A percentile compares a stretch with the other conserved stretches of the same genome.
phyloP scores from a whole-genome alignment of 2,888 invertebrate species.

The Dascillus cervinus region DNA sequence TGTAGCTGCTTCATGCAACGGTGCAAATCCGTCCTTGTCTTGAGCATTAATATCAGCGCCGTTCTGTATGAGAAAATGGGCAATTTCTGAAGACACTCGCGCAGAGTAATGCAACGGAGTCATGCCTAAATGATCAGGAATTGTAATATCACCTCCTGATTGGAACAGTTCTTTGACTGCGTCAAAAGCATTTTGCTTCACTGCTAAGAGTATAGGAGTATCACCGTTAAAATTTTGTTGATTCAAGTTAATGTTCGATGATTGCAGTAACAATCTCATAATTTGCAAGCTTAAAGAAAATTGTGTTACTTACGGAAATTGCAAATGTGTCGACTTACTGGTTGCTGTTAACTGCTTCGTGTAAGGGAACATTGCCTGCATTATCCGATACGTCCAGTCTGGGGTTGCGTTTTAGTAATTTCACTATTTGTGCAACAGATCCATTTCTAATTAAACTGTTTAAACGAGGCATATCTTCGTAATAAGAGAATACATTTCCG shows the following conservation, averaged over 20 bases:
- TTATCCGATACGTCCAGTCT: too few relatives aligned
- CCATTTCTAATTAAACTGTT: too few relatives aligned
- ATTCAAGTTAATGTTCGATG: slow-evolving; percentile 22
- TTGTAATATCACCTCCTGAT: slow-evolving; percentile 24
- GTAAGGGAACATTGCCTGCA: slow-evolving; percentile 27
- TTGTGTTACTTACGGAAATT: not conserved
- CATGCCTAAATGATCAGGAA: slow-evolving; percentile 18
- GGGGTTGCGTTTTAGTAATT: too few relatives aligned
- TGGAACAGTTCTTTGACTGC: slow-evolving; percentile 20
- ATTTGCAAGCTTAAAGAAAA: slow-evolving; percentile 23
- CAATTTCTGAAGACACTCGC: slow-evolving; percentile 15
- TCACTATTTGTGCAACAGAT: too few relatives aligned
- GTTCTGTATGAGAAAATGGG: slow-evolving; percentile 21
- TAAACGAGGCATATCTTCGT: too few relatives aligned
- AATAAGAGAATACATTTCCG: too few relatives aligned
- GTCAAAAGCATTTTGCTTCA: slow-evolving; percentile 13
- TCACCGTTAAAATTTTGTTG: slow-evolving; percentile 23
- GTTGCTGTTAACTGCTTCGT: slow-evolving; percentile 25
- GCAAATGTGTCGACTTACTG: too few relatives aligned
- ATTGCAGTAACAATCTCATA: slow-evolving; percentile 19
- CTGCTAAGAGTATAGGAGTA: slow-evolving; percentile 17
- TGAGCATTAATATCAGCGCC: slow-evolving; percentile 25
- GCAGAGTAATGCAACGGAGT: slow-evolving; percentile 27
- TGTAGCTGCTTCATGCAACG: slow-evolving; percentile 24
- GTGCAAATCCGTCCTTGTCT: slow-evolving; percentile 23